Base-by-base conservation (phyloP, 2,888 invertebrate species). In the Poecilobothrus nobilitatus region DNA sequence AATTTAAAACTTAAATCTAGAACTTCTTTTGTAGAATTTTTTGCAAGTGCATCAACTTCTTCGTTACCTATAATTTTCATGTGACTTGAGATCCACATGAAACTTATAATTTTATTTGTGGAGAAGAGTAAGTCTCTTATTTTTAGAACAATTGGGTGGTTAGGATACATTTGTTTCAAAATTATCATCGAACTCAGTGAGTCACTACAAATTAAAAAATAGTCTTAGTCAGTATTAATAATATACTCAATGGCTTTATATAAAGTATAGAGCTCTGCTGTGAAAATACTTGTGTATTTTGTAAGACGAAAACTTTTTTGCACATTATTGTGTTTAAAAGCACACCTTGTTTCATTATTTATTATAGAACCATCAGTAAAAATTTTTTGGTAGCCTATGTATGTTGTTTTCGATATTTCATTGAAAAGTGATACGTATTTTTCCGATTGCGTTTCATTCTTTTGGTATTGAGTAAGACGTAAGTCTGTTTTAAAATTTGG, bases 71-170 rank as follows among this genome's bases (percentile, higher is more conserved):
- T n/a, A 33, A 70, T 70, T 2, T 66, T n/a, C 2, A 65, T 33
- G 7, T 71, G 69, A 3, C 63, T 66, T 12, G 67, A 66, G 1
- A 70, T 20, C 70, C 69, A 68, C 20, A 72, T 63, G 12, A 69
- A 20, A 2, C 20, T 68, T 1, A 70, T 27, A 10, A 2, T 63
- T 63, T 63, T 63, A 21, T 20, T 21, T 9, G 63, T 63, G 12
- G 10, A n/a, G n/a, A n/a, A n/a, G n/a, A n/a, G n/a, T n/a, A 10
- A 15, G 22, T 33, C 10, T 63, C 21, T 33, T 66, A 63, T 4
- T n/a, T n/a, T n/a, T n/a, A n/a, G n/a, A n/a, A n/a, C n/a, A n/a
- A n/a, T n/a, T n/a, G n/a, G n/a, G n/a, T 68, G 66, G 5, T 21
- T 68, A 20, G 44, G 62, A 27, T 66, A 66, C 1, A 68, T 21